Conservation (phyloP, 1,140 invertebrate species). For the Caenorhabditis briggsae region DNA sequence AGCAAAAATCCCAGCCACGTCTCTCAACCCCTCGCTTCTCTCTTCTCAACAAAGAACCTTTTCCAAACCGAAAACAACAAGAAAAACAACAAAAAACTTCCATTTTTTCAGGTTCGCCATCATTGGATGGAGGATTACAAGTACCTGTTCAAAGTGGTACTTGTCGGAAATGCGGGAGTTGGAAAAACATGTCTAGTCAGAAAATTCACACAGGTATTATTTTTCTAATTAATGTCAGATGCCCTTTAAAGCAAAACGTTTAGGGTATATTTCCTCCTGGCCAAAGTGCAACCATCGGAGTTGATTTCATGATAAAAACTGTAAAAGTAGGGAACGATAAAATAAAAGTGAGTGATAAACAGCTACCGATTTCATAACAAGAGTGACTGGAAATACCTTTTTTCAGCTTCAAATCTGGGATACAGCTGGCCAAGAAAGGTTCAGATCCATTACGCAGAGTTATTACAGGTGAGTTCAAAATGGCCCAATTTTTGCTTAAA, state of each 20-base stretch:
- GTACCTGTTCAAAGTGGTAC: conserved; percentile 77
- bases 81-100: neutral
- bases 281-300: conserved; percentile 93
- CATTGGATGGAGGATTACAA: conserved; percentile 77
- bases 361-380: conserved; percentile 81
- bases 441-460: conserved; percentile 82
- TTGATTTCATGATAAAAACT: conserved; percentile 97
- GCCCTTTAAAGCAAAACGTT: neutral
- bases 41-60: neutral
- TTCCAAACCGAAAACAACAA: neutral
- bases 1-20: conserved; percentile 26
- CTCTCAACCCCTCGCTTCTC: conserved; percentile 21
- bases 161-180: conserved; percentile 79
- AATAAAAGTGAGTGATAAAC: conserved; percentile 84
- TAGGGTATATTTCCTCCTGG: conserved; percentile 92
- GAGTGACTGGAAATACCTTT: conserved; percentile 81
- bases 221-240: neutral
- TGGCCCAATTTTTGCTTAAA: neutral
- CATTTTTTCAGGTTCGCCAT: conserved; percentile 21
- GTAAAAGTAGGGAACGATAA: conserved; percentile 91
- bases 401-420: conserved; percentile 92
- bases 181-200: conserved; percentile 86
- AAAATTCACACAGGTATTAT: conserved; percentile 74
- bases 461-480: conserved; percentile 80
- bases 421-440: conserved; percentile 91